Evolutionary conservation across 2,113 vertebrate species (phyloP), one percentile per base, ranked within the genome.

Genomic region (Serilophus lunatus): DNA sequence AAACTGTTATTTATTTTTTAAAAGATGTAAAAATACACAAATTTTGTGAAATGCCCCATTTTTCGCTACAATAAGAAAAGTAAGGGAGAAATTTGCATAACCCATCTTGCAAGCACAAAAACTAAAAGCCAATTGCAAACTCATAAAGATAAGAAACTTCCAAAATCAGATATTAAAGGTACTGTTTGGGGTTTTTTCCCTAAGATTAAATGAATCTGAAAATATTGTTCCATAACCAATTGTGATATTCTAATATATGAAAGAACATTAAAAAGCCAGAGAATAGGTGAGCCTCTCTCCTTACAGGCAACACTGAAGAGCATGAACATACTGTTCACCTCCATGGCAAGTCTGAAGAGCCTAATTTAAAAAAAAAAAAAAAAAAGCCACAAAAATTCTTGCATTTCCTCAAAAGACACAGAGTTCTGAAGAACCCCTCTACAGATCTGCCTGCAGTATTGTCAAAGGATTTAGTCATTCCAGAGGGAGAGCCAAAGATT

Each of bases 381-480:
- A 38, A 33, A 19, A 31, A 60, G 19, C 5, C 17, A 49, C 26
- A 61, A 35, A 38, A 6, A 38, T 14, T 2, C 17, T 9, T 9
- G 5, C 13, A 19, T 35, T 16, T 71, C 29, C 69, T 82, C 51
- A 64, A 79, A 66, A 60, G 47, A 76, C 9, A 3, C 24, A 19
- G 36, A 57, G 12, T 44, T 83, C 72, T 44, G 23, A 70, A 92
- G 33, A 86, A 56, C 3, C 14, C 10, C 33, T 83, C 88, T 47
- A 74, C 29, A 81, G 26, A 38, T 64, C 59, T 71, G 76, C 79
- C 79, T 83, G 72, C 50, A 74, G n/a, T 50, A 74, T 24, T 92
- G 80, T 44, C 79, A 85, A 72, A 70, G 74, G 56, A 90, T 74
- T 36, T 87, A 87, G 22, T 71, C 83, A 66, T 81, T 74, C 72